Base-by-base conservation (phyloP, 2,113 vertebrate species). In the Oxygymnocypris stewartii region DNA sequence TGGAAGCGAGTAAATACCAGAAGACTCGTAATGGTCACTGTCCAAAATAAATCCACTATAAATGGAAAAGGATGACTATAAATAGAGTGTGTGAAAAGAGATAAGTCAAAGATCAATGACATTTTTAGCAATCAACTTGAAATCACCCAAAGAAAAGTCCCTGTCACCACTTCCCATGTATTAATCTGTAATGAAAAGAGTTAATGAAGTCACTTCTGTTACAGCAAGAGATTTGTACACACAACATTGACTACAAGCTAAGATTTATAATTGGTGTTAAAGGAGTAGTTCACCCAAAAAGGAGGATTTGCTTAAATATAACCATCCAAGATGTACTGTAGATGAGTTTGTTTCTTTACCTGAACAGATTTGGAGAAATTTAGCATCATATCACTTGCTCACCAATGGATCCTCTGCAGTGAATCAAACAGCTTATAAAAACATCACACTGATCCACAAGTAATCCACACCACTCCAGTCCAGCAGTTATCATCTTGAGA, bases 131-230 rank as follows among this genome's bases (percentile, higher is more conserved):
- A 77, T 10, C 23, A 65, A 16, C 47, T 42, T 82, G 51, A 51
- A 31, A 20, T 40, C 23, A 20, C 12, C 23, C 2, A 65, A 47
- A 12, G 16, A 65, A 78, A 85, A 63, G 57, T 51, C 84, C 84
- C 74, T 44, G 37, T 47, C n/a, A 65, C 7, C 59, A 67, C 74
- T 51, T 85, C 74, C 44, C 25, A n/a, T 78, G 51, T 35, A 85
- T 65, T 49, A 11, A 67, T 77, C 23, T 67, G 4, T 51, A 14
- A 76, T 59, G 25, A 82, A 82, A 86, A 47, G 63, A 16, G 84
- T 79, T 28, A 54, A 84, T 74, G 78, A 79, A 28, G 42, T 85
- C 51, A 40, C 12, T 23, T 59, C 18, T 37, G 31, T 59, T 37
- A 12, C 40, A 59, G 25, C 47, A 54, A 49, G 73, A 40, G 3